Conservation (phyloP, 2,888 invertebrate species). For the Erynnis tages region DNA sequence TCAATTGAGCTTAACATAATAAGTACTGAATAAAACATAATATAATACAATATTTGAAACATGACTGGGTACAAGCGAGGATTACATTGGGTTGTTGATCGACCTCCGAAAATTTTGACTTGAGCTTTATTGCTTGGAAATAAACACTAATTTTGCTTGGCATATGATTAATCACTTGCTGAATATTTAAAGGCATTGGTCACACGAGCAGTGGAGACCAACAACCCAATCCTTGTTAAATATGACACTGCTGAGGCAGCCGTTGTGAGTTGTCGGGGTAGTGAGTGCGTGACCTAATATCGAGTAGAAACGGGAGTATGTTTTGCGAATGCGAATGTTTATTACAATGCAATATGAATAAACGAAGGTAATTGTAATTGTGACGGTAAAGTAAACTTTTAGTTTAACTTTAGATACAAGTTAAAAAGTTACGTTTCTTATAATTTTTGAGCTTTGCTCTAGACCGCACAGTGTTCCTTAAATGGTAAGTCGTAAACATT, state of each 20-base stretch:
- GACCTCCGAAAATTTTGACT: not conserved
- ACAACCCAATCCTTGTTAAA: conserved; percentile 6
- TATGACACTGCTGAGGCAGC: conserved; percentile 5
- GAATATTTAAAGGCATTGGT: not conserved
- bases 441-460: no score
- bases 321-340: conserved; percentile 4
- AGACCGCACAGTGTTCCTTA: no score
- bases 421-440: no score
- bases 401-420: no score
- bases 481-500: no score
- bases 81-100: not conserved
- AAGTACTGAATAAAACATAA: not conserved
- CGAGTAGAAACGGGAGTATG: no score
- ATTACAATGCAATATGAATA: no score
- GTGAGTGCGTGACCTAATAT: not conserved
- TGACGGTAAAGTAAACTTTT: no score
- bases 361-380: no score
- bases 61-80: conserved; percentile 16
- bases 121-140: not conserved
- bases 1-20: not conserved
- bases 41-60: conserved; percentile 5
- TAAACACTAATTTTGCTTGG: not conserved
- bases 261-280: not conserved
- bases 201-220: not conserved
- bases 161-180: not conserved